Evolutionary conservation across 2,797 vertebrate genomes (phyloP).

Genomic region (Acipenser oxyrinchus): DNA sequence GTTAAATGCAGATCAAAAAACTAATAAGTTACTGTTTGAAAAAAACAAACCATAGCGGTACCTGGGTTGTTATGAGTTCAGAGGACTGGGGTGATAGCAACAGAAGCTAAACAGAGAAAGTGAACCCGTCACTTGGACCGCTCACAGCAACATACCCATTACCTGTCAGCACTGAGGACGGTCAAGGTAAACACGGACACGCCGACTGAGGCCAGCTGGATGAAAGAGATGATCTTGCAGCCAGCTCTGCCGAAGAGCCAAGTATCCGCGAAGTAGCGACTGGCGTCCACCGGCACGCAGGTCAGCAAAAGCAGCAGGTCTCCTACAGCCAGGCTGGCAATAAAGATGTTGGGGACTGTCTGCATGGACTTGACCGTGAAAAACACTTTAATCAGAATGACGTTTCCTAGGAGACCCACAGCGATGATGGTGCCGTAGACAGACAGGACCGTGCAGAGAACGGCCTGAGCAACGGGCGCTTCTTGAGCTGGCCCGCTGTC

Average conservation of each 20-base stretch:
- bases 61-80: no score
- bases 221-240: constrained; percentile 67
- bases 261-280: constrained; percentile 57
- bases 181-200: constrained; percentile 68
- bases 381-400: constrained; percentile 67
- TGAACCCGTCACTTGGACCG: no score
- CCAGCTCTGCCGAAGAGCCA: constrained; percentile 65
- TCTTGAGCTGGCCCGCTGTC: constrained; percentile 34
- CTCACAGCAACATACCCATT: constrained; percentile 7
- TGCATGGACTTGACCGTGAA: constrained; percentile 73
- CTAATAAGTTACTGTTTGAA: background rate
- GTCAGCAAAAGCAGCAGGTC: constrained; percentile 64
- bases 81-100: no score
- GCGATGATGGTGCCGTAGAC: constrained; percentile 61
- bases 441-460: constrained; percentile 52
- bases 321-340: constrained; percentile 67
- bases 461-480: constrained; percentile 51
- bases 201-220: constrained; percentile 65
- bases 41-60: background rate
- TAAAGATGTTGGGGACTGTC: constrained; percentile 69
- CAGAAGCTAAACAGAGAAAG: no score
- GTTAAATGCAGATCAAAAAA: background rate
- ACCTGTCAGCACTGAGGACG: constrained; percentile 72
- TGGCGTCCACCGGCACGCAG: constrained; percentile 63
- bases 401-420: constrained; percentile 66